These are phyloP conservation scores for Falco rusticolus DNA, from an alignment of 2,797 vertebrate species.

Conservation along the genomic window DNA sequence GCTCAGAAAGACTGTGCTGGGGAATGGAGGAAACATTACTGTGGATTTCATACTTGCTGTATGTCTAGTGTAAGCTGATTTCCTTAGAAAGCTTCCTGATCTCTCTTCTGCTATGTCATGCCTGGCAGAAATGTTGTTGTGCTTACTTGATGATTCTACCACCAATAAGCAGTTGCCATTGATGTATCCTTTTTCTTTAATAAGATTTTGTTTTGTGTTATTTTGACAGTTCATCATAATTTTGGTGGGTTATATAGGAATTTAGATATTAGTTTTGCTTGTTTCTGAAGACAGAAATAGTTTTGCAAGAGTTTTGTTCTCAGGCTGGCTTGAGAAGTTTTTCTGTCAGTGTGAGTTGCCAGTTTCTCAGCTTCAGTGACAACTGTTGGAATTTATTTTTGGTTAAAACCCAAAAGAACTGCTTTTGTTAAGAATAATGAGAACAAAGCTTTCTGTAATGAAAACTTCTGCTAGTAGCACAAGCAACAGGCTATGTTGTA, in stretches of 20 bases:
- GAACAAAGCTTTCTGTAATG: background rate
- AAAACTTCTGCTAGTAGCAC: background rate
- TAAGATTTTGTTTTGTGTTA: background rate
- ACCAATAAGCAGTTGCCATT: background rate
- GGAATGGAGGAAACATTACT: background rate
- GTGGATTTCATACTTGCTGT: background rate
- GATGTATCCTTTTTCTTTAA: background rate
- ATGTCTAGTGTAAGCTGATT: background rate
- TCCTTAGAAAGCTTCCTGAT: background rate
- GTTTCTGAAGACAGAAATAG: background rate
- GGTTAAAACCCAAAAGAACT: background rate
- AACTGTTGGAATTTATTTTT: constrained; percentile 17
- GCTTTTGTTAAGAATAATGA: background rate
- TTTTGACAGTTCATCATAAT: background rate
- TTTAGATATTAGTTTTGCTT: background rate
- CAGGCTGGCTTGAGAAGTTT: background rate
- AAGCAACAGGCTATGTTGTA: background rate
- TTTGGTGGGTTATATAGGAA: background rate
- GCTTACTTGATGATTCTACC: background rate
- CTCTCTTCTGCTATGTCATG: background rate
- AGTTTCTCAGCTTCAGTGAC: background rate
- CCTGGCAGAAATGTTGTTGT: background rate
- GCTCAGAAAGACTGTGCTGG: background rate
- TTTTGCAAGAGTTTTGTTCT: background rate
- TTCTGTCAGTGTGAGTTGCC: background rate